phyloP scores from a whole-genome alignment of 2,888 invertebrate genomes.

The Phaedon cochleariae region DNA sequence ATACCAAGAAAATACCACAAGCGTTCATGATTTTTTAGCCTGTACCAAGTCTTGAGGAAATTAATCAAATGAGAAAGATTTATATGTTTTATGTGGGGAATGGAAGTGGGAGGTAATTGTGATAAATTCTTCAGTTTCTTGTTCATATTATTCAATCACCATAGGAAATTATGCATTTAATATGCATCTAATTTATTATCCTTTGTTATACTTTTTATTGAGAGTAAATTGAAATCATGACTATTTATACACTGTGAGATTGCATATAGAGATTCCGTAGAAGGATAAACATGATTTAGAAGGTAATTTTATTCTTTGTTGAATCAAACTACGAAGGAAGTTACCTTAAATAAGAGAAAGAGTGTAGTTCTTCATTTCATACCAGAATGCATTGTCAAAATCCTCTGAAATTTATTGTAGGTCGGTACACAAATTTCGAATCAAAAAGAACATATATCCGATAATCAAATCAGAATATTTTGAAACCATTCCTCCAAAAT shows the following conservation, averaged over 20 bases:
- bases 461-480: no score
- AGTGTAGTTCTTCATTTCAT: no score
- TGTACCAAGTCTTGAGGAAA: conserved; percentile 1
- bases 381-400: no score
- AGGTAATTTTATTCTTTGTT: no score
- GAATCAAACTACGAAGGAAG: no score
- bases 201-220: conserved; percentile 25
- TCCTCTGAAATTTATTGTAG: no score
- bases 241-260: neutral
- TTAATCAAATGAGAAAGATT: conserved; percentile 31
- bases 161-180: conserved; percentile 24
- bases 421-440: no score
- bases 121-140: conserved; percentile 24
- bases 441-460: no score
- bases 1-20: conserved; percentile 16
- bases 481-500: no score
- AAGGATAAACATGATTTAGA: no score
- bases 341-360: no score
- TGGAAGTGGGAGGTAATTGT: conserved; percentile 26
- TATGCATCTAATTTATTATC: conserved; percentile 24
- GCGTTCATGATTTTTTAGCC: conserved; percentile 25
- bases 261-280: no score
- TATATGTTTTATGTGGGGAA: conserved; percentile 29
- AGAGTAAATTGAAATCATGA: conserved; percentile 19
- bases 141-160: conserved; percentile 32